Evolutionary conservation across 2,888 invertebrate genomes (phyloP), one percentile per base, ranked within the genome.

Genomic region (Acanthacorydalis orientalis): DNA sequence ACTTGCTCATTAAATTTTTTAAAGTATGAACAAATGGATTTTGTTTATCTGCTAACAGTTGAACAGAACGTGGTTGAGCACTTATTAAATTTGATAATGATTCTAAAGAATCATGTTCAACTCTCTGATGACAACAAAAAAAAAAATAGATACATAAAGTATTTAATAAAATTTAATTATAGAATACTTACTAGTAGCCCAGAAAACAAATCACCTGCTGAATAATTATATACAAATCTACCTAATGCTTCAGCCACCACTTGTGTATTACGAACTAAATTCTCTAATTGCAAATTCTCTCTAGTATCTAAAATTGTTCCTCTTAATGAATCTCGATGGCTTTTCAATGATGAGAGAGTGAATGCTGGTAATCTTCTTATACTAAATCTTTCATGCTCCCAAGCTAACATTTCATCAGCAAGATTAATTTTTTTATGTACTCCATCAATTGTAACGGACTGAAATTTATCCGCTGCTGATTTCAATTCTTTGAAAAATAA

Each of bases 361-460:
- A 95, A 88, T 0, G 93, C 93, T 0, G 92, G 83, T 57, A 95
- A 74, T 52, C 93, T 73, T 53, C 89, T 76, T 55, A 97, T 90
- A 63, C 92, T 93, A 68, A 87, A 97, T 53, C 91, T 71, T 65
- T 98, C 97, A 60, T 98, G 97, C 59, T 96, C 95, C 97, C 97
- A 98, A 0, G 92, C 87, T 31, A 95, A 66, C 48, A 82, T 74
- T 54, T 89, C 87, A 46, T 95, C 92, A 0, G 91, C 92, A 47
- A 97, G 69, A 70, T 95, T 95, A 56, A 98, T 97, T 72, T 97
- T 97, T 68, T 96, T 96, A 59, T 96, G 93, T 7, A 81, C 75
- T 42, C 85, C 74, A 51, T 83, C 78, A 10, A 83, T 70, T 4
- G 67, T 68, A 1, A 71, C 62, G 0, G 66, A 47, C 1, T 65